phyloP scores from a whole-genome alignment of 2,888 invertebrate species.

The Actias luna region DNA sequence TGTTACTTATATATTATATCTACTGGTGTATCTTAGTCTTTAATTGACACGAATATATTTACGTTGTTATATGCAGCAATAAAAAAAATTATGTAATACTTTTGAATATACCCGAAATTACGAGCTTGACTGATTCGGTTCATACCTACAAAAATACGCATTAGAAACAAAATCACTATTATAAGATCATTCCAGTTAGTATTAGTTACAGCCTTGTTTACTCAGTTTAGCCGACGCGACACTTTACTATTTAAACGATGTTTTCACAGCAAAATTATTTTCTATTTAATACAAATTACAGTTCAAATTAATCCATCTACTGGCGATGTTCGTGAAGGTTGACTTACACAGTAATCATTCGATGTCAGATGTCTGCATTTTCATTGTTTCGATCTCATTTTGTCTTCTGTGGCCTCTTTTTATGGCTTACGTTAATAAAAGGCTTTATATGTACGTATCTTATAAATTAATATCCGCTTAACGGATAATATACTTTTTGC shows the following conservation, averaged over 20 bases:
- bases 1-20: too few species aligned
- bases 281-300: constrained; percentile 58
- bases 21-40: too few species aligned
- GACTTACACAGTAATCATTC: constrained; percentile 32
- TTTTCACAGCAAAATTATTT: constrained; percentile 45
- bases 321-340: constrained; percentile 41
- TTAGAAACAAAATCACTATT: not conserved
- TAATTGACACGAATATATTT: too few species aligned
- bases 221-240: constrained; percentile 32
- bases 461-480: constrained; percentile 22
- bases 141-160: not conserved
- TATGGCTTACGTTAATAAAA: constrained; percentile 2
- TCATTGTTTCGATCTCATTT: constrained; percentile 31
- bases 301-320: constrained; percentile 53
- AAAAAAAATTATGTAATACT: not conserved
- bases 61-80: not conserved
- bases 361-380: not conserved
- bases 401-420: constrained; percentile 27
- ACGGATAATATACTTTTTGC: constrained; percentile 34
- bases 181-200: constrained; percentile 4
- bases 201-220: constrained; percentile 47
- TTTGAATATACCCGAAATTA: not conserved
- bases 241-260: constrained; percentile 31
- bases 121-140: not conserved
- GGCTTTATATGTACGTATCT: constrained; percentile 32